These are phyloP conservation scores for Apamea epomidion DNA, from an alignment of 2,888 invertebrate species.

Conservation along the genomic window DNA sequence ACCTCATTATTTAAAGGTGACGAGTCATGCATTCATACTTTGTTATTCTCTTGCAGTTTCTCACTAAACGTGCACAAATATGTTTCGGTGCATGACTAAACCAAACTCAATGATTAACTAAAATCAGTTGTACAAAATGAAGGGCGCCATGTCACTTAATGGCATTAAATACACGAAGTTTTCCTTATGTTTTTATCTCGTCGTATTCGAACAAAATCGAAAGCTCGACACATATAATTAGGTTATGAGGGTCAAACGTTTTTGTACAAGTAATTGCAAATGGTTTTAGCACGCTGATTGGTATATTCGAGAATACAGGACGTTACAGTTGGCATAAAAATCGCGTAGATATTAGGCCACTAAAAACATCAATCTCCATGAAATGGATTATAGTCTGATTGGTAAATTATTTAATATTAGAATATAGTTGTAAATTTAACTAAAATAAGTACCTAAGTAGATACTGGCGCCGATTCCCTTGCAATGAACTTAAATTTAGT, in stretches of 20 bases:
- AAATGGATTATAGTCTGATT: not conserved
- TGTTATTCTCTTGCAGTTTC: conserved; percentile 28
- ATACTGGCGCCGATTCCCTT: too few species aligned
- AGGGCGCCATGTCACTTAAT: conserved; percentile 12
- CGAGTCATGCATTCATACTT: conserved; percentile 14
- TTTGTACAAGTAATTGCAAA: not conserved
- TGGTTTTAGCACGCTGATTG: not conserved
- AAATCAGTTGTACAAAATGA: conserved; percentile 31
- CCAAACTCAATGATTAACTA: not conserved
- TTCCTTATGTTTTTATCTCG: conserved; percentile 33
- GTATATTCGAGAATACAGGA: not conserved
- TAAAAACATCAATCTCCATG: not conserved
- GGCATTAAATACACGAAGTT: conserved; percentile 20
- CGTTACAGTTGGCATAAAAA: not conserved
- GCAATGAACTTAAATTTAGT: too few species aligned
- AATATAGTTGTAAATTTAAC: not conserved
- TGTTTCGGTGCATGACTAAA: conserved; percentile 13
- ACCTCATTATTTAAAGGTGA: conserved; percentile 1
- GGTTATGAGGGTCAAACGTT: conserved; percentile 6
- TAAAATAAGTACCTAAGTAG: too few species aligned
- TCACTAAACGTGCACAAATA: conserved; percentile 20
- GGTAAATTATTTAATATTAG: not conserved
- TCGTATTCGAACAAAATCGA: conserved; percentile 23
- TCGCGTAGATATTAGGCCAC: not conserved
- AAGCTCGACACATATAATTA: conserved; percentile 29